Evolutionary conservation across 2,113 vertebrate genomes (phyloP), one percentile per base, ranked within the genome.

Genomic region (Heloderma charlesbogerti): DNA sequence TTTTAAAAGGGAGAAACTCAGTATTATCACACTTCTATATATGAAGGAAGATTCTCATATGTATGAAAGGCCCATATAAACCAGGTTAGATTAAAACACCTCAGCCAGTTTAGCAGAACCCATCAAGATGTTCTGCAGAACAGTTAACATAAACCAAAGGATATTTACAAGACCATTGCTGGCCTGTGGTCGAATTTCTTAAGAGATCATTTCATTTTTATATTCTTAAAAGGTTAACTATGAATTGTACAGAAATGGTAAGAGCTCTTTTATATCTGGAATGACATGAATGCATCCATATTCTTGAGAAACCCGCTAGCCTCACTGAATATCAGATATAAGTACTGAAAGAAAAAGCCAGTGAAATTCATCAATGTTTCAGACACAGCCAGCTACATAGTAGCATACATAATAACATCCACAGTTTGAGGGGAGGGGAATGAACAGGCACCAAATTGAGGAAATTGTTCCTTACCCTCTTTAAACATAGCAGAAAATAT

Each of bases 1-100:
- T 45, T 86, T 85, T 88, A 93, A 93, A 93, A 91, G 15, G 16
- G 89, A 22, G 75, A 63, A 88, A 79, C 67, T 72, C 89, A 22
- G 81, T 92, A 48, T 91, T 71, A 81, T 89, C 72, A 84, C 80
- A 57, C 29, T 20, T 43, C 78, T 45, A n/a, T 54, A 72, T 12
- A 85, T 34, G 48, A 72, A 74, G n/a, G 45, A 22, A 75, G 34
- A 67, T 88, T 91, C 27, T 86, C 16, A 43, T 7, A 87, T 45
- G 37, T 91, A 78, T 78, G 12, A 80, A 0, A 87, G 54, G 15
- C 0, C 0, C 54, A 82, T 40, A 81, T 13, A 89, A 94, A 89
- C 15, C 89, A 89, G 4, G 16, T 93, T 37, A 40, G 67, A 77
- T 48, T 86, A 93, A 78, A 95, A 87, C 40, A 69, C 48, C 15